Base-by-base conservation (phyloP, 2,797 vertebrate species). In the Peromyscus nudipes region DNA sequence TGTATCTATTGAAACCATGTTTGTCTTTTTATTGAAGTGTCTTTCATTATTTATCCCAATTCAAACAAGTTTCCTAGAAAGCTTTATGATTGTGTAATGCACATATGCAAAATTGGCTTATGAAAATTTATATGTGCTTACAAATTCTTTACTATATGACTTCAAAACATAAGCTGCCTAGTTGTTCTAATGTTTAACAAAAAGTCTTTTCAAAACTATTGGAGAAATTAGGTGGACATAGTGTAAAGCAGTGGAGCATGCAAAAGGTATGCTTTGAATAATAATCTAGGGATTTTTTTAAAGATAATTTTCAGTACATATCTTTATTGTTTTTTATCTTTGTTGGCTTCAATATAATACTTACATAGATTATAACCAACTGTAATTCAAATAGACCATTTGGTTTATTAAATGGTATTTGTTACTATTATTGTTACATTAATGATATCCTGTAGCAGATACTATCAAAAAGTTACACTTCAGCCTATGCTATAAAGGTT, bases 1-100 rank as follows among this genome's bases (percentile, higher is more conserved):
- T 91, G 13, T 88, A 49, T 92, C 46, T 95, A 9, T 65, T 84
- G 19, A 96, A 94, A 57, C 31, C 11, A 19, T 86, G 75, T 86
- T 82, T 97, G 80, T 93, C 67, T 88, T 96, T 49, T 95, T 90
- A 43, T 89, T 95, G 86, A 29, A 64, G 17, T 81, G 11, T 57
- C 90, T 90, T 96, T 94, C 52, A 60, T 94, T 95, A 65, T 81
- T 94, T 95, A 49, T 95, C 21, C 27, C 49, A 95, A 23, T 92
- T 96, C 40, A 95, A 73, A 91, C 52, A 92, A 17, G 67, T 84
- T 73, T 92, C 86, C 65, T 86, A 77, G 57, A 91, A 94, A 92
- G 11, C 23, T 16, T 89, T 83, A 62, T 73, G 92, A 69, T 27
- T 67, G 21, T 83, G 9, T 40, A 55, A 89, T 88, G 3, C 17